Evolutionary conservation across 2,888 invertebrate genomes (phyloP), one percentile per base, ranked within the genome.

Genomic region (Xestia sexstrigata): DNA sequence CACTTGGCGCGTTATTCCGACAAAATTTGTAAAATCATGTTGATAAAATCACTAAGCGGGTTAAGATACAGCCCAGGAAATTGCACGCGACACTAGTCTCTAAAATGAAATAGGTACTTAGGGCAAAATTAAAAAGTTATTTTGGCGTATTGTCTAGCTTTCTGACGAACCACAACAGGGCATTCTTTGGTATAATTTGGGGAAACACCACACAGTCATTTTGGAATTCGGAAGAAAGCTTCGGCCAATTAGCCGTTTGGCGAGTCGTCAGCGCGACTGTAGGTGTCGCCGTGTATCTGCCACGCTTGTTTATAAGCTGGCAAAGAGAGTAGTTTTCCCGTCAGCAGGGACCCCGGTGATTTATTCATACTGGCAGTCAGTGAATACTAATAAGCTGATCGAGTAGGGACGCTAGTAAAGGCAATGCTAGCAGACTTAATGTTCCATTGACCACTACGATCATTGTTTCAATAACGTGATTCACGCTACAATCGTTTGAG

Each of bases 231-330:
- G 86, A 87, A 89, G 88, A 91, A 88, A 89, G 86, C 83, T 87
- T 89, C 84, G 84, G 82, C 84, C 89, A 92, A 92, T 93, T 92
- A 93, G 87, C 86, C 78, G 87, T 85, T 90, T 90, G 90, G 91
- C 90, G 89, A 90, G 86, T 90, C 84, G 89, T 92, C 92, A 89
- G 89, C 82, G 73, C 83, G 72, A 79, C 82, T 82, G 88, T 89
- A 88, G 89, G 82, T 89, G 91, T 91, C 91, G 90, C 87, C 89
- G 89, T 88, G 87, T 89, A 91, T 90, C 90, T 88, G 91, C 86
- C 85, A 89, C 91, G 90, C 88, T 93, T 90, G 93, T 93, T 94
- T 93, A 93, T 93, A 92, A 90, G 90, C 92, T 92, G 93, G 93
- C 93, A 93, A 87, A 88, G 86, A 89, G 88, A 89, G 86, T 87